A percentile compares a stretch with the other conserved stretches of the same genome.
These are phyloP conservation scores for Macrobrachium rosenbergii DNA, from an alignment of 1,140 invertebrate species.

Conservation along the genomic window DNA sequence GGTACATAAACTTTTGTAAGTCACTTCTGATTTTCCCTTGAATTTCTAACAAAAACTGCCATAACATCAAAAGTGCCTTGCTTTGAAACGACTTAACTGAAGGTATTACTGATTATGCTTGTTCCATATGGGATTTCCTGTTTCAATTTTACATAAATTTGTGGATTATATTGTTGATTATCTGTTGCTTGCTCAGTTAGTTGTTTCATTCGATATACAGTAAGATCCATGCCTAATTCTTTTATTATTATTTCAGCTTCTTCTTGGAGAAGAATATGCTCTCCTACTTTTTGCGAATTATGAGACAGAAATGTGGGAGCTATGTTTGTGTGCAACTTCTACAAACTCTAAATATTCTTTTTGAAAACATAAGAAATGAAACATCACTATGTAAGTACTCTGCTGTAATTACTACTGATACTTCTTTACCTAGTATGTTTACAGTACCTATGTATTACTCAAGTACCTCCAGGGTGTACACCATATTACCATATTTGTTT, in stretches of 20 bases:
- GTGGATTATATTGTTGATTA: background rate
- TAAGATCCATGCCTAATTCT: background rate
- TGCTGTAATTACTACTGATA: too few species aligned
- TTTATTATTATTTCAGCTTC: conserved; percentile 65
- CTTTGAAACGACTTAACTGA: too few species aligned
- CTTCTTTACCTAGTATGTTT: conserved; percentile 11
- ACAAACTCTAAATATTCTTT: conserved; percentile 98
- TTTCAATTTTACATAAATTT: background rate
- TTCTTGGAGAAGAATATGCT: conserved; percentile 98
- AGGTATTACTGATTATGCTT: too few species aligned
- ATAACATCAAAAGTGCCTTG: too few species aligned
- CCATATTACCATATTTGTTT: too few species aligned
- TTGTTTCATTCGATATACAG: too few species aligned
- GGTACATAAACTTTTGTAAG: too few species aligned
- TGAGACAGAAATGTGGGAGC: conserved; percentile 97
- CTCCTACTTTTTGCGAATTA: conserved; percentile 96
- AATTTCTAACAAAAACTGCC: too few species aligned
- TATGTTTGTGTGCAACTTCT: conserved; percentile 98
- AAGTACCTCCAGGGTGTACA: too few species aligned
- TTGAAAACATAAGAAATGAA: conserved; percentile 99
- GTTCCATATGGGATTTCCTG: too few species aligned
- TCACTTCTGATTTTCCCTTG: too few species aligned
- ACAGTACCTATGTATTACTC: too few species aligned
- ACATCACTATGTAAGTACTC: conserved; percentile 94
- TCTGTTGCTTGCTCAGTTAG: background rate